Conservation (phyloP, 2,888 invertebrate species). For the Sinotaia quadrata region DNA sequence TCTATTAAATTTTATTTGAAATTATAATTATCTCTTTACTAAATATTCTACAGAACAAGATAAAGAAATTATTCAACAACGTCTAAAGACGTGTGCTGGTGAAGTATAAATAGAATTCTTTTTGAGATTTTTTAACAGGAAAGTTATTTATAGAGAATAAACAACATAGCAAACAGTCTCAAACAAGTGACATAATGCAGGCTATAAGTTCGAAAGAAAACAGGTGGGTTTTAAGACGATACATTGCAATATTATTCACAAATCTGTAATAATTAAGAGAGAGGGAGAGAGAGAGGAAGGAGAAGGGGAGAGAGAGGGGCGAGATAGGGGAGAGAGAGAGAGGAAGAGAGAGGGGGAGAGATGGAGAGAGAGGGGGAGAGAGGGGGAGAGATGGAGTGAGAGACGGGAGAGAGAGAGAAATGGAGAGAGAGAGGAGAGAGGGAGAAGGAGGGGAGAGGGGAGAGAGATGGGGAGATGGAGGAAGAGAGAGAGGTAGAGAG, state of each 20-base stretch:
- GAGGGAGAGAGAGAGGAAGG: neutral
- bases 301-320: neutral
- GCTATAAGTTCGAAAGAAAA: too few species aligned
- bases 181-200: too few species aligned
- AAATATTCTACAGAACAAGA: too few species aligned
- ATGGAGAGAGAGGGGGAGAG: slow-evolving; percentile 16
- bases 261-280: neutral
- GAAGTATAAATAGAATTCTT: too few species aligned
- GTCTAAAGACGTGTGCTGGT: too few species aligned
- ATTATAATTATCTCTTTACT: too few species aligned
- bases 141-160: too few species aligned
- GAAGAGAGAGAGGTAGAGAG: slow-evolving; percentile 7
- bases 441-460: slow-evolving; percentile 5
- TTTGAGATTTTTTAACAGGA: too few species aligned
- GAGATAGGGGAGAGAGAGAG: neutral
- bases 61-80: too few species aligned
- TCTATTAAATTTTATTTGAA: too few species aligned
- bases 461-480: slow-evolving; percentile 16
- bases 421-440: neutral
- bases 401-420: slow-evolving; percentile 4
- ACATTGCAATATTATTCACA: neutral
- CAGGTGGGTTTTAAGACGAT: too few species aligned
- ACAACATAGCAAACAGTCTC: too few species aligned
- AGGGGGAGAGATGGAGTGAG: slow-evolving; percentile 1
- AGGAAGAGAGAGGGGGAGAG: slow-evolving; percentile 19